phyloP scores from a whole-genome alignment of 1,140 invertebrate genomes.

The Galendromus occidentalis region DNA sequence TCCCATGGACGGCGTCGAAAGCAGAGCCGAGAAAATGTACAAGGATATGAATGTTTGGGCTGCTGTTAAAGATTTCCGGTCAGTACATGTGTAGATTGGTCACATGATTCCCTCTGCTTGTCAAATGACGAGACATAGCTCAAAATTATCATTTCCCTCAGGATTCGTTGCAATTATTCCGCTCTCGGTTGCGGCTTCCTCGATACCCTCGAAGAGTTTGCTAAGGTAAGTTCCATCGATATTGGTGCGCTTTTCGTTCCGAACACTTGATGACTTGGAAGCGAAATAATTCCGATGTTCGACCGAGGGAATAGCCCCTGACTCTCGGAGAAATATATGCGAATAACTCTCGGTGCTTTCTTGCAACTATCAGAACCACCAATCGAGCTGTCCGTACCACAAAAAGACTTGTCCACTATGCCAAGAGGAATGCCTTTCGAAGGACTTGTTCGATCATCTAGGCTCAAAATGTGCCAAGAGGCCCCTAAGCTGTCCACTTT shows the following conservation, averaged over 20 bases:
- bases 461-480: slow-evolving; percentile 7
- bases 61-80: slow-evolving; percentile 1
- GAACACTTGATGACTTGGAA: no score
- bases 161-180: slow-evolving; percentile 6
- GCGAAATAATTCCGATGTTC: no score
- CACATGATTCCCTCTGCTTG: no score
- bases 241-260: not conserved
- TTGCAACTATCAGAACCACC: not conserved
- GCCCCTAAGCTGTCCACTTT: slow-evolving; percentile 7
- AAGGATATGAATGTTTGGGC: slow-evolving; percentile 4
- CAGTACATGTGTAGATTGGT: not conserved
- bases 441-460: slow-evolving; percentile 7
- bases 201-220: not conserved
- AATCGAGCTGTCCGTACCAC: slow-evolving; percentile 6
- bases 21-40: slow-evolving; percentile 9
- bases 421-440: slow-evolving; percentile 9
- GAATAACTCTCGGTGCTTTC: not conserved
- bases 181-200: slow-evolving; percentile 7
- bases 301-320: no score
- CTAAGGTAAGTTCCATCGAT: not conserved
- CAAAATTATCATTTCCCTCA: not conserved
- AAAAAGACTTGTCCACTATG: slow-evolving; percentile 8
- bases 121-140: not conserved
- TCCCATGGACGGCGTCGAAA: slow-evolving; percentile 2
- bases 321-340: no score